A percentile compares a stretch with the other conserved stretches of the same genome.
Conservation (phyloP, 1,140 invertebrate species). For the Ceratoteleas bidentatus region DNA sequence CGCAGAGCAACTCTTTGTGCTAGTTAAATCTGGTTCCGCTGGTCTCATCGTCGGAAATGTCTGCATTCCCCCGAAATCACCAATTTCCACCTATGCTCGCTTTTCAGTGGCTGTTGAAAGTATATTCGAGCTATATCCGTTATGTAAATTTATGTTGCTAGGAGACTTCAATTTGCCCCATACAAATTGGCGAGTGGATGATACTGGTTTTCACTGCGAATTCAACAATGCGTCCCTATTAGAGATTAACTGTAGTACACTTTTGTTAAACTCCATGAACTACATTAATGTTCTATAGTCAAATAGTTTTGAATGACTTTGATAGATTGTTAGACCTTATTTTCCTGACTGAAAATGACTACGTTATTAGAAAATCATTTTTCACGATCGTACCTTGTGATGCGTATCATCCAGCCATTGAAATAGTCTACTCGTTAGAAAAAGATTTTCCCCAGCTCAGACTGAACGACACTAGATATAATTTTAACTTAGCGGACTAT, state of each 20-base stretch:
- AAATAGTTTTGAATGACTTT: background rate
- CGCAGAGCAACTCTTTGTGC: background rate
- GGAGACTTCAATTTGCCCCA: background rate
- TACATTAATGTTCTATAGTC: background rate
- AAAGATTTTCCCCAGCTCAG: background rate
- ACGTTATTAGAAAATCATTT: background rate
- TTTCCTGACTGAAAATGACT: background rate
- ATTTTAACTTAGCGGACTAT: background rate
- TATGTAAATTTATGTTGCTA: background rate
- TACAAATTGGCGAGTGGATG: background rate
- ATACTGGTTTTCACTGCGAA: background rate
- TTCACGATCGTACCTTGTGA: background rate
- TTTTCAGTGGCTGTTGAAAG: background rate
- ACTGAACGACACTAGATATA: background rate
- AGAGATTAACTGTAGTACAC: background rate
- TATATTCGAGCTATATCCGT: background rate
- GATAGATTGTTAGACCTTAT: background rate
- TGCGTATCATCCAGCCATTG: background rate
- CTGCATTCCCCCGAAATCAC: background rate
- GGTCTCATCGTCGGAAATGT: background rate
- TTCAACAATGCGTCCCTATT: background rate
- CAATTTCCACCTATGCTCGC: too few species aligned
- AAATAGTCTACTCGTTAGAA: background rate
- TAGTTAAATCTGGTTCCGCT: background rate
- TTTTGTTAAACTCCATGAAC: background rate